phyloP scores from a whole-genome alignment of 2,888 invertebrate species.

The Andrena camellia region DNA sequence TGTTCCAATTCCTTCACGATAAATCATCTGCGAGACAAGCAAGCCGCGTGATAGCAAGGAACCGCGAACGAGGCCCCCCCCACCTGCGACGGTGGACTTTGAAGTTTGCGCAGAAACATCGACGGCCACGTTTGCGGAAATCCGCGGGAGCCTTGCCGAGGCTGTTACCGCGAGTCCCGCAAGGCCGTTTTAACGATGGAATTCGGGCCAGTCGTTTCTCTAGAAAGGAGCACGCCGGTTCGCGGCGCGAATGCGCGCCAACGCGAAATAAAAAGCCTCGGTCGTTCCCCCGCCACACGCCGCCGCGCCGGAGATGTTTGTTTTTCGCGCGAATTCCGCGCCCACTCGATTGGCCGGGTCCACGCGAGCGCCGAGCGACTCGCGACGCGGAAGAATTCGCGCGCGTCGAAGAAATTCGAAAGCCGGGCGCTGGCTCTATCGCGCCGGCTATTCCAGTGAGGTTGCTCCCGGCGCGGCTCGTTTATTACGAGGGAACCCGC shows the following conservation, averaged over 20 bases:
- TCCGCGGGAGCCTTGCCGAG: slow-evolving; percentile 57
- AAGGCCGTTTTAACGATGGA: slow-evolving; percentile 78
- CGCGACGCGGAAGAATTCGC: slow-evolving; percentile 18
- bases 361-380: background rate
- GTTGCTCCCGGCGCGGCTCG: background rate
- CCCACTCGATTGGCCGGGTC: slow-evolving; percentile 1
- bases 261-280: slow-evolving; percentile 68
- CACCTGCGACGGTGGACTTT: background rate
- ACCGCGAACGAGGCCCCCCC: background rate
- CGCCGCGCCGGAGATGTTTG: background rate
- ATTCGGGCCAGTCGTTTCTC: slow-evolving; percentile 81
- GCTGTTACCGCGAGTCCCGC: slow-evolving; percentile 71
- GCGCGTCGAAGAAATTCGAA: slow-evolving; percentile 27
- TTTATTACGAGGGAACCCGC: slow-evolving; percentile 11
- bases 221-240: slow-evolving; percentile 77
- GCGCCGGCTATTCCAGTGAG: background rate
- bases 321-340: slow-evolving; percentile 51
- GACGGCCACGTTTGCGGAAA: slow-evolving; percentile 56
- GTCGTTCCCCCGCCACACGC: background rate
- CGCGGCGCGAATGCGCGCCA: slow-evolving; percentile 52
- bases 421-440: background rate
- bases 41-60: background rate
- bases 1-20: too few species aligned
- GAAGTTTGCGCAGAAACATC: slow-evolving; percentile 24
- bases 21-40: background rate